These are phyloP conservation scores for Phrixothrix hirtus DNA, from an alignment of 2,888 invertebrate genomes.

Conservation along the genomic window DNA sequence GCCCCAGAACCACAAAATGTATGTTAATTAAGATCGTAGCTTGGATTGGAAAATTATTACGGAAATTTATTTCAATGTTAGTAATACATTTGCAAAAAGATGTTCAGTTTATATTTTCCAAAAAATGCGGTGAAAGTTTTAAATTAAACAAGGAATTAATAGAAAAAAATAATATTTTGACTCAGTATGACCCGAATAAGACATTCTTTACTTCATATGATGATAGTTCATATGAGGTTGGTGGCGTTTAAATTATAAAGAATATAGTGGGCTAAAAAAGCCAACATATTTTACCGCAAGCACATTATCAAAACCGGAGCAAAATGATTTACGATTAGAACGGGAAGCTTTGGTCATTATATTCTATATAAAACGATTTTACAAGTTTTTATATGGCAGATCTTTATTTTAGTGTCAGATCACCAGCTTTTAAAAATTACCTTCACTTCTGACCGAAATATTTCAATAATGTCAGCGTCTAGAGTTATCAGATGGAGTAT, in stretches of 20 bases:
- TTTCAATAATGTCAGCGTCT: conserved; percentile 5
- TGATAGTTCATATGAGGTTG: conserved; percentile 2
- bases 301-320: too few species aligned
- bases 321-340: too few species aligned
- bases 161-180: neutral
- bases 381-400: conserved; percentile 1
- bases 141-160: neutral
- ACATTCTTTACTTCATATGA: too few species aligned
- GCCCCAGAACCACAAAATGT: neutral
- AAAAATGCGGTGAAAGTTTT: too few species aligned
- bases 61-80: too few species aligned
- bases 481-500: conserved; percentile 2
- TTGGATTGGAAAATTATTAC: too few species aligned
- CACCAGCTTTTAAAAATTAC: neutral
- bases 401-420: conserved; percentile 1
- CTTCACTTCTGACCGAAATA: neutral
- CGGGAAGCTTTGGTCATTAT: too few species aligned
- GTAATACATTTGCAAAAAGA: too few species aligned
- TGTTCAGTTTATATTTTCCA: too few species aligned
- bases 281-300: too few species aligned
- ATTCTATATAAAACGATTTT: neutral
- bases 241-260: neutral
- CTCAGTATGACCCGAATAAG: too few species aligned
- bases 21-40: neutral
- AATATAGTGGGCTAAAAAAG: neutral